A percentile compares a stretch with the other conserved stretches of the same genome.
Conservation (phyloP, 92 coral and sea anemone species). For the Palythoa grandiflora region DNA sequence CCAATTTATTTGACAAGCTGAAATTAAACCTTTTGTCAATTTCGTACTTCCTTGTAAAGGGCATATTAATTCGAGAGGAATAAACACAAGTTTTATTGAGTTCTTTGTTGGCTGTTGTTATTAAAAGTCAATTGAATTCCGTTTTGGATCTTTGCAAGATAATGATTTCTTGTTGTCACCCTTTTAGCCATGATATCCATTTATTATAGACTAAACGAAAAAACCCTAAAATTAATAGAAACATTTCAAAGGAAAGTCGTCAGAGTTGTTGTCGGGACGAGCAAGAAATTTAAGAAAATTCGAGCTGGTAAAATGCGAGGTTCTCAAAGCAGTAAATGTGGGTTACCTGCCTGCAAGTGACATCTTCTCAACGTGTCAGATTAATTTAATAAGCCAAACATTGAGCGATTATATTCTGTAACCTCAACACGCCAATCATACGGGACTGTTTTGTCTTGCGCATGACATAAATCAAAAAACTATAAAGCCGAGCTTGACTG, state of each 20-base stretch:
- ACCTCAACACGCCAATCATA: constrained; percentile 43
- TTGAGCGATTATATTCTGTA: constrained; percentile 17
- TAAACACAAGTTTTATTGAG: constrained; percentile 45
- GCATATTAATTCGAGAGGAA: constrained; percentile 52
- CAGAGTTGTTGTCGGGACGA: neutral
- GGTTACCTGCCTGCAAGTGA: constrained; percentile 12
- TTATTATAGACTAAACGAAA: constrained; percentile 28
- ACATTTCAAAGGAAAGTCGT: neutral
- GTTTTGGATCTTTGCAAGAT: constrained; percentile 56
- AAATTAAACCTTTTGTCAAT: constrained; percentile 54
- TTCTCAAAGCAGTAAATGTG: neutral
- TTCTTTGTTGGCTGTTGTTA: constrained; percentile 55
- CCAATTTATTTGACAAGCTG: constrained; percentile 49
- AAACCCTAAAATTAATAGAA: neutral
- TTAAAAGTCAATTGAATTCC: constrained; percentile 55
- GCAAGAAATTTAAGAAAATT: neutral
- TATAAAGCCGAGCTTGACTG: constrained; percentile 1
- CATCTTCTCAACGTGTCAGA: constrained; percentile 36
- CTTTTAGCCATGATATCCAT: constrained; percentile 44
- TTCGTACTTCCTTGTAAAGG: constrained; percentile 48
- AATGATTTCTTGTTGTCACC: constrained; percentile 41
- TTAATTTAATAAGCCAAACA: constrained; percentile 48
- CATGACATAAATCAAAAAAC: constrained; percentile 23
- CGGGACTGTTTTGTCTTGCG: constrained; percentile 5
- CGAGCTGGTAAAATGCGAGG: neutral